Evolutionary conservation across 2,113 vertebrate species (phyloP).

Genomic region (Anhinga rufa): DNA sequence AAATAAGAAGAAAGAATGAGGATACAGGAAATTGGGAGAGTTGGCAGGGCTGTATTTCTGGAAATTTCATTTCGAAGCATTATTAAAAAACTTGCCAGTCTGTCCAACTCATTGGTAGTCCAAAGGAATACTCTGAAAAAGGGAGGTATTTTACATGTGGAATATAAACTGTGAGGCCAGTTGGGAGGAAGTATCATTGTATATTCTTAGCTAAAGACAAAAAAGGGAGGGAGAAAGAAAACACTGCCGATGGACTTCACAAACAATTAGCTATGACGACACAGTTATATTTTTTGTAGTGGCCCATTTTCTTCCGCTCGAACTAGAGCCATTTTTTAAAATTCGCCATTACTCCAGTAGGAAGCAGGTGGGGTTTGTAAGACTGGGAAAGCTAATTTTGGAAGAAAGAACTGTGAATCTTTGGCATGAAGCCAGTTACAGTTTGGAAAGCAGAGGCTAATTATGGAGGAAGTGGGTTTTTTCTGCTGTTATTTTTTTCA

Average conservation of each 20-base stretch:
- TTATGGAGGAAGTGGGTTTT: background rate
- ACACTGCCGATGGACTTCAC: background rate
- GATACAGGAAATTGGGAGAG: background rate
- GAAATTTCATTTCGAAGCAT: background rate
- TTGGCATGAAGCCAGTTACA: background rate
- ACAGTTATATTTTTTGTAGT: background rate
- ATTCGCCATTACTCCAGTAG: background rate
- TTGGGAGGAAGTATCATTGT: background rate
- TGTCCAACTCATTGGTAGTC: background rate
- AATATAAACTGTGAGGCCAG: background rate
- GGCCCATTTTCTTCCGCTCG: background rate
- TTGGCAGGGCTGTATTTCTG: background rate
- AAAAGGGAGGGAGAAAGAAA: background rate
- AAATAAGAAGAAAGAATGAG: background rate
- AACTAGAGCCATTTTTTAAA: background rate
- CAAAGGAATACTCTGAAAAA: background rate
- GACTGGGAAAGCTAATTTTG: background rate
- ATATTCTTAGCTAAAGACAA: background rate
- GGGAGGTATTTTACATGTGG: background rate
- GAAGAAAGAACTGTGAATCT: background rate
- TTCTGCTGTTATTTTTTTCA: background rate
- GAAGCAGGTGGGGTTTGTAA: background rate
- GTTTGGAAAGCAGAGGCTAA: background rate
- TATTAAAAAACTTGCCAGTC: background rate
- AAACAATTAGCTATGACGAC: background rate